A percentile compares a stretch with the other conserved stretches of the same genome.
phyloP scores from a whole-genome alignment of 2,113 vertebrate genomes.

The Xenopus borealis region DNA sequence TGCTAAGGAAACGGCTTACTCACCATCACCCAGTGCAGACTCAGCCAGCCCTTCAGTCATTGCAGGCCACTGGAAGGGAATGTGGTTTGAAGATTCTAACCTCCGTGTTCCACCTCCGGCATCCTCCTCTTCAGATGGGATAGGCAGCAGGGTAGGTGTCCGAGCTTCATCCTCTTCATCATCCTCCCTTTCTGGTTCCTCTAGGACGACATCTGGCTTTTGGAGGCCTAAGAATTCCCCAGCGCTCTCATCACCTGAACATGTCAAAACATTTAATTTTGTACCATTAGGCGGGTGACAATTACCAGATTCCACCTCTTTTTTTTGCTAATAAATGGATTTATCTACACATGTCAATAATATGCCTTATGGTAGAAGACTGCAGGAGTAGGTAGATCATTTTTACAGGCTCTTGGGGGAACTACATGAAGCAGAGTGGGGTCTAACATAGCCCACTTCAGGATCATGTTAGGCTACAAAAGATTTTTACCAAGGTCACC shows the following conservation, averaged over 20 bases:
- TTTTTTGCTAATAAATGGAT: background rate
- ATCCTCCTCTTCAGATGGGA: background rate
- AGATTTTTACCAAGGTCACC: too few species aligned
- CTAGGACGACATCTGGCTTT: background rate
- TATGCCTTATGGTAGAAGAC: too few species aligned
- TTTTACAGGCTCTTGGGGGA: too few species aligned
- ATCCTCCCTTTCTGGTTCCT: slow-evolving; percentile 32
- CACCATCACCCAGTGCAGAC: slow-evolving; percentile 65
- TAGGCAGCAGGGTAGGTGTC: slow-evolving; percentile 19
- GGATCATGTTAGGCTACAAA: too few species aligned
- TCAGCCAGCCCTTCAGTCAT: slow-evolving; percentile 53
- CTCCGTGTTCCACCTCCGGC: background rate
- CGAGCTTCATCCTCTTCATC: slow-evolving; percentile 40
- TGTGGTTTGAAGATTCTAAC: background rate
- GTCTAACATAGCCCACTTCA: too few species aligned
- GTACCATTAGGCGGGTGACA: too few species aligned
- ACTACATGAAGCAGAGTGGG: too few species aligned
- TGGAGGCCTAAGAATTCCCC: background rate
- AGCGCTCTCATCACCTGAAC: slow-evolving; percentile 20
- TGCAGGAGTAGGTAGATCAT: too few species aligned
- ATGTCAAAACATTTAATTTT: background rate
- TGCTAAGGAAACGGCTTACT: slow-evolving; percentile 26
- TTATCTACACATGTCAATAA: too few species aligned
- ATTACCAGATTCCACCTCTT: background rate
- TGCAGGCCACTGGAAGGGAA: slow-evolving; percentile 28